Conservation (phyloP, 2,888 invertebrate genomes). For the Pedicia rivosa region DNA sequence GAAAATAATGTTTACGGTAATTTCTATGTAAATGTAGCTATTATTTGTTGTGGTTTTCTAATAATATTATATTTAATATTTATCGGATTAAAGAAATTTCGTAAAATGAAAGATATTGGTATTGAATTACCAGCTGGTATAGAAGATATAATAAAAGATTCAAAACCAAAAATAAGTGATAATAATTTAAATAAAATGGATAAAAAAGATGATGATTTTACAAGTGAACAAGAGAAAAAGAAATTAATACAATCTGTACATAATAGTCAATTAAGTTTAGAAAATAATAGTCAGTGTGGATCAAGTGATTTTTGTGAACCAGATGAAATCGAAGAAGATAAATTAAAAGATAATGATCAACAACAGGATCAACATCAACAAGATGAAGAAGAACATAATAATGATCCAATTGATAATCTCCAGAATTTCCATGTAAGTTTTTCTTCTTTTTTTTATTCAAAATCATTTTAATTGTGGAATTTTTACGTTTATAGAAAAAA, state of each 20-base stretch:
- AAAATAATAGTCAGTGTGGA: slow-evolving; percentile 1
- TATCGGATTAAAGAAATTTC: slow-evolving; percentile 8
- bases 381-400: too few species aligned
- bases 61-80: too few species aligned
- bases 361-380: too few species aligned
- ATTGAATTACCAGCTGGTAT: slow-evolving; percentile 11
- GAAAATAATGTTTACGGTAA: too few species aligned
- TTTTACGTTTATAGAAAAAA: too few species aligned
- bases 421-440: too few species aligned
- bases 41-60: too few species aligned
- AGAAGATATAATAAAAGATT: slow-evolving; percentile 10
- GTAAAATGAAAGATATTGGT: slow-evolving; percentile 11
- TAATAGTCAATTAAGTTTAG: slow-evolving; percentile 1
- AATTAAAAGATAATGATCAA: slow-evolving; percentile 1
- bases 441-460: too few species aligned
- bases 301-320: slow-evolving; percentile 3
- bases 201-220: slow-evolving; percentile 1
- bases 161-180: slow-evolving; percentile 1
- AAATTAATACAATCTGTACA: slow-evolving; percentile 1
- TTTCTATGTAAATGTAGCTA: too few species aligned
- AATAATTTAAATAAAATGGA: slow-evolving; percentile 1
- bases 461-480: too few species aligned
- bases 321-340: slow-evolving; percentile 1
- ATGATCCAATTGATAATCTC: too few species aligned
- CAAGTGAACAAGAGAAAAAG: too few species aligned